Evolutionary conservation across 2,888 invertebrate genomes (phyloP).

Genomic region (Hemithea aestivaria): DNA sequence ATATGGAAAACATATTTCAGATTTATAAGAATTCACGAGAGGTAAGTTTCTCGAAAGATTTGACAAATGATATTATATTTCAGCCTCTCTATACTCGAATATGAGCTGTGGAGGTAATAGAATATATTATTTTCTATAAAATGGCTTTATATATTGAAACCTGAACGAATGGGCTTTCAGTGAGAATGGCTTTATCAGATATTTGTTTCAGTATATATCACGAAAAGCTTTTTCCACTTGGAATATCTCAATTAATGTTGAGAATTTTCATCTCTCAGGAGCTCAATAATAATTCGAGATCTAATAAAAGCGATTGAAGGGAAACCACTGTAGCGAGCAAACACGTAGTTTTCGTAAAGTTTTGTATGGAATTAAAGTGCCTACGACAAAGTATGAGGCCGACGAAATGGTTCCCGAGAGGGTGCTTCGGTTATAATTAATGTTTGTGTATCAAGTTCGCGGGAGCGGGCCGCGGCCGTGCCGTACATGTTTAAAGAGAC

Average conservation of each 20-base stretch:
- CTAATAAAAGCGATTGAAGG: too few relatives aligned
- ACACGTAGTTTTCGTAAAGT: background rate
- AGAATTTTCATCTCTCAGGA: too few relatives aligned
- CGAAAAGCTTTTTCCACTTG: too few relatives aligned
- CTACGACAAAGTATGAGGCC: conserved; percentile 10
- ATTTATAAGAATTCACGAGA: conserved; percentile 34
- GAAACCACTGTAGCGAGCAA: too few relatives aligned
- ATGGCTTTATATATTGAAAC: conserved; percentile 3
- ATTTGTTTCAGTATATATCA: too few relatives aligned
- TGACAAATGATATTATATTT: conserved; percentile 35
- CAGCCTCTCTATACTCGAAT: conserved; percentile 15
- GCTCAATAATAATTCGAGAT: too few relatives aligned
- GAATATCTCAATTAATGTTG: too few relatives aligned
- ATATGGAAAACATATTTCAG: conserved; percentile 40
- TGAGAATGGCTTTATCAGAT: background rate
- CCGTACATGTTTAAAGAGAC: conserved; percentile 14
- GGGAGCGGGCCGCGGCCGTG: conserved; percentile 1
- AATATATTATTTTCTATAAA: conserved; percentile 4
- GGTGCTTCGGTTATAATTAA: conserved; percentile 15
- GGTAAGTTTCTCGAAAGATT: conserved; percentile 32
- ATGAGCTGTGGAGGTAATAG: conserved; percentile 14
- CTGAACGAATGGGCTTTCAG: conserved; percentile 1
- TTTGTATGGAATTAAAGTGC: conserved; percentile 10
- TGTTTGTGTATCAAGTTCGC: conserved; percentile 14
- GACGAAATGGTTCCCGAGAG: conserved; percentile 12